Percentiles rank a stretch among this genome's conserved stretches.
These are phyloP conservation scores for Adelges cooleyi DNA, from an alignment of 1,140 invertebrate species.

Conservation along the genomic window DNA sequence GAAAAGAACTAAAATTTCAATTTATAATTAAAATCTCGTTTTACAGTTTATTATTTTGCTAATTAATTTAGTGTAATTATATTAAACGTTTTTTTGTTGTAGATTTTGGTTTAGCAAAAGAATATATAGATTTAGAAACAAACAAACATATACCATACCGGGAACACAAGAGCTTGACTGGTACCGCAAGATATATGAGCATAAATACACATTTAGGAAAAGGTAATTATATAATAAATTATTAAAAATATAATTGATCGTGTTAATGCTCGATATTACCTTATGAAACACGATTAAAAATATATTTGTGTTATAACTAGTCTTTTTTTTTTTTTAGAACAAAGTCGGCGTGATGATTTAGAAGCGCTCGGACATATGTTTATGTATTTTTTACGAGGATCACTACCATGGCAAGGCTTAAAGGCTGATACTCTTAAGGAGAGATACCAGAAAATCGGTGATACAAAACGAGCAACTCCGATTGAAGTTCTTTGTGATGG, in stretches of 20 bases:
- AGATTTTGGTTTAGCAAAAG: constrained; percentile 91
- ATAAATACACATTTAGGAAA: constrained; percentile 99
- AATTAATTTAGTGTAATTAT: too few relatives aligned
- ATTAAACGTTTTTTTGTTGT: constrained; percentile 30
- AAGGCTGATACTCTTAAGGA: constrained; percentile 99
- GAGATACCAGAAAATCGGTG: constrained; percentile 99
- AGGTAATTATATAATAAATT: too few relatives aligned
- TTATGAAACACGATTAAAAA: too few relatives aligned
- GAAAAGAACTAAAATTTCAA: too few relatives aligned
- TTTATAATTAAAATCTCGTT: too few relatives aligned
- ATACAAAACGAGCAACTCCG: constrained; percentile 95
- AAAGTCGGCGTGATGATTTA: constrained; percentile 96
- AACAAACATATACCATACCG: constrained; percentile 99
- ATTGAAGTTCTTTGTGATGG: constrained; percentile 96
- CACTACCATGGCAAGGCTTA: constrained; percentile 98
- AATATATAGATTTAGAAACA: constrained; percentile 99
- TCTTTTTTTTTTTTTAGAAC: constrained; percentile 55
- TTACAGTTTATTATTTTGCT: too few relatives aligned
- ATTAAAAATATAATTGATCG: too few relatives aligned
- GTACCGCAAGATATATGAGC: constrained; percentile 98
- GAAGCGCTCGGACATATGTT: constrained; percentile 99
- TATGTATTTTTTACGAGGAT: constrained; percentile 99
- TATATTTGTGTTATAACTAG: not conserved
- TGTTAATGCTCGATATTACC: constrained; percentile 3
- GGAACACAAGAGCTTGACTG: constrained; percentile 98